Evolutionary conservation across 2,888 invertebrate genomes (phyloP), one percentile per base, ranked within the genome.

Genomic region (Cactoblastis cactorum): DNA sequence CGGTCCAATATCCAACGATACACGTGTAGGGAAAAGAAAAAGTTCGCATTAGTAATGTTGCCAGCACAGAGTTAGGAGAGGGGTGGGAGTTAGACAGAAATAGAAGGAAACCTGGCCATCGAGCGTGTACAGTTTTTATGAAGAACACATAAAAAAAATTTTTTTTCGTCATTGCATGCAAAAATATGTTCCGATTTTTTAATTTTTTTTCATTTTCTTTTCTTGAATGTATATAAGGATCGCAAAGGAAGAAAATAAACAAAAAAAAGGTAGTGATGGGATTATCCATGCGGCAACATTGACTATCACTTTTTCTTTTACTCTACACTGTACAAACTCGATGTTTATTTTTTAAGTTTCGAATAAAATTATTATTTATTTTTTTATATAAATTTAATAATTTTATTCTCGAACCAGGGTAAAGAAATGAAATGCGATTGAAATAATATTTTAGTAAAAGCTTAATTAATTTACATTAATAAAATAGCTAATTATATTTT

Each of bases 241-340:
- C 19, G 55, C 47, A 58, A 57, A 57, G 59, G 49, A 54, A 56
- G 58, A 64, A 56, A 61, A 67, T n/a, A 65, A 66, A 67, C 67
- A 65, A 65, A 58, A 66, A 59, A 67, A 59, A 72, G 73, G 78
- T 69, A 58, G 74, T 82, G 84, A 77, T 65, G 71, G 62, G 59
- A 61, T 62, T 62, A 59, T 60, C 54, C 58, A 65, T 61, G 67
- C 83, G 88, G 89, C 89, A 89, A 89, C 89, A 88, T 80, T 80
- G 68, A 71, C 59, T 69, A 71, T 72, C 63, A 63, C 58, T 65
- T 69, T 67, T 69, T 67, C 59, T 63, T 62, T 57, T 70, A 50
- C 53, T 51, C 77, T 76, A 74, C 77, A 86, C 89, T 89, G 89
- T 89, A 89, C 89, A 87, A 62, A 79, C 88, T 89, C 88, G 88